Percentiles rank a stretch among this genome's conserved stretches.
phyloP scores from a whole-genome alignment of 2,113 vertebrate genomes.

The Nanorana parkeri region DNA sequence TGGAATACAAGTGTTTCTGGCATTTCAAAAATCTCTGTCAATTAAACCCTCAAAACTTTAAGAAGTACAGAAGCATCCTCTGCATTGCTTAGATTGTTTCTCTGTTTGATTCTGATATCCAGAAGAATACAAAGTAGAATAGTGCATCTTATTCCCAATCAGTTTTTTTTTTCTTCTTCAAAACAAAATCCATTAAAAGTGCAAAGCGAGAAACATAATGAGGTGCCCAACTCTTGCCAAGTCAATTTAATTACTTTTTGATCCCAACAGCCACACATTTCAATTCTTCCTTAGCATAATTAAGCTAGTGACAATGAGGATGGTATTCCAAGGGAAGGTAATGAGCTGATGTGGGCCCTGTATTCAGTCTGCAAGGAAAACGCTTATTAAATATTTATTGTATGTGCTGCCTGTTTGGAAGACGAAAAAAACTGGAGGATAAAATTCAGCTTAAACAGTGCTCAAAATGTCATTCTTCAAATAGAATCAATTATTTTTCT shows the following conservation, averaged over 20 bases:
- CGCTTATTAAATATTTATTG: slow-evolving; percentile 88
- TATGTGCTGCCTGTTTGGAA: slow-evolving; percentile 74
- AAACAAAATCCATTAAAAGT: slow-evolving; percentile 74
- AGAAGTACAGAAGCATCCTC: not conserved
- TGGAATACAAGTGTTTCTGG: too few species aligned
- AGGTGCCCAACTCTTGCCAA: slow-evolving; percentile 80
- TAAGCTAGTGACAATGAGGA: slow-evolving; percentile 83
- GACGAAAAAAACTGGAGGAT: slow-evolving; percentile 71
- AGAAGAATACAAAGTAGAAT: slow-evolving; percentile 37
- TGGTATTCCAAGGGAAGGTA: slow-evolving; percentile 79
- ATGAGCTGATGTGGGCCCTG: slow-evolving; percentile 79
- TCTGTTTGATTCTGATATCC: slow-evolving; percentile 34
- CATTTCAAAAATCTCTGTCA: too few species aligned
- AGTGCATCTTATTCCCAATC: slow-evolving; percentile 60
- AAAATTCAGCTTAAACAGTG: slow-evolving; percentile 69
- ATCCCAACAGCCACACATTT: slow-evolving; percentile 79
- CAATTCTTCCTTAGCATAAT: slow-evolving; percentile 82
- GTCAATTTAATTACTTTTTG: slow-evolving; percentile 85
- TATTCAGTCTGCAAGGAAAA: slow-evolving; percentile 77
- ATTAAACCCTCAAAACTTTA: too few species aligned
- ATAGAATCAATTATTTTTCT: slow-evolving; percentile 52
- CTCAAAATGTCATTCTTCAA: slow-evolving; percentile 52
- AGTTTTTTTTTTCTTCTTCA: slow-evolving; percentile 53
- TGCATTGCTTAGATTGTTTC: slow-evolving; percentile 35
- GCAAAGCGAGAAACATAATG: slow-evolving; percentile 83